These are phyloP conservation scores for Pipistrellus pygmaeus DNA, from an alignment of 2,797 vertebrate genomes.

Conservation along the genomic window DNA sequence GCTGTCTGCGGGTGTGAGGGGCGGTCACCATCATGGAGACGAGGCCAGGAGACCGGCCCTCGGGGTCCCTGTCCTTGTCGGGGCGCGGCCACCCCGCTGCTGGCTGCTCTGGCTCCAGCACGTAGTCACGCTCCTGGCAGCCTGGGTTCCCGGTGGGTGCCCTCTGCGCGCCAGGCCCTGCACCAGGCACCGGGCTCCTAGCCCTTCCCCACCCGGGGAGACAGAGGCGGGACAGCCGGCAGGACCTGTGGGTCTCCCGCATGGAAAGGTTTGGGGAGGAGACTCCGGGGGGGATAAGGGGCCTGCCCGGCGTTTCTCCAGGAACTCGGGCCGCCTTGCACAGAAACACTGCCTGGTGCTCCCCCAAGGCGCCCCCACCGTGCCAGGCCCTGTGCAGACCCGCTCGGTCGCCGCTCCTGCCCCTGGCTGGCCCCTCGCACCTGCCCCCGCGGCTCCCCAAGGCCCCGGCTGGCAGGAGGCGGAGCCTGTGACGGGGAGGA, in stretches of 20 bases:
- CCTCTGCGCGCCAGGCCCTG: not conserved
- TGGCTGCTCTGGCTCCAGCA: fast-evolving
- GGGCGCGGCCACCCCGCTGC: not conserved
- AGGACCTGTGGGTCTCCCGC: not conserved
- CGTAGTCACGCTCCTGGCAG: not conserved
- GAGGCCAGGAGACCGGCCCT: too few relatives aligned
- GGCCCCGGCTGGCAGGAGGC: not conserved
- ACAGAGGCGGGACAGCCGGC: too few relatives aligned
- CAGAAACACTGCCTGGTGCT: not conserved
- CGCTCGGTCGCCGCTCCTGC: not conserved
- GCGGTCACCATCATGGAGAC: not conserved
- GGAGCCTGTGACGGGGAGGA: not conserved
- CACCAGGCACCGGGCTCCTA: not conserved
- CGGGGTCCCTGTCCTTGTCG: fast-evolving
- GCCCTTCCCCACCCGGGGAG: not conserved
- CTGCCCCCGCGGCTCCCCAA: not conserved
- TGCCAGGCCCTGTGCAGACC: not conserved
- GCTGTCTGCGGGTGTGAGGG: fast-evolving
- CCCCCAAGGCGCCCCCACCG: not conserved
- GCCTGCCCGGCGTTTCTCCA: fast-evolving
- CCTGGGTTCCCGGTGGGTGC: fast-evolving
- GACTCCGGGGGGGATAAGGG: fast-evolving
- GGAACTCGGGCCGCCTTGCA: fast-evolving
- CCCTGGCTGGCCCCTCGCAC: not conserved
- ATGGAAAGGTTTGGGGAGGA: not conserved